phyloP scores from a whole-genome alignment of 2,888 invertebrate genomes.

The Pachymerium ferrugineum region DNA sequence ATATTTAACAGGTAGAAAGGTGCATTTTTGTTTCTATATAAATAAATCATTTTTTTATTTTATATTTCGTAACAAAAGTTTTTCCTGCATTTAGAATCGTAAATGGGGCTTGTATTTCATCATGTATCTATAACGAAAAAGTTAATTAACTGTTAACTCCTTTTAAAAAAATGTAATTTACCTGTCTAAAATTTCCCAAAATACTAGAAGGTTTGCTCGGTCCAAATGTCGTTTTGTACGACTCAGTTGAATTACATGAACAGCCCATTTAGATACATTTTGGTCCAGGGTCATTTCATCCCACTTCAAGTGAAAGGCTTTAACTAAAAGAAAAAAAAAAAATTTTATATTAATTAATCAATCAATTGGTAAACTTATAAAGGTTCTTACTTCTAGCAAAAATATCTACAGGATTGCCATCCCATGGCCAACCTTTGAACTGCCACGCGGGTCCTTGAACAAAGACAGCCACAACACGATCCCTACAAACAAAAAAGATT shows the following conservation, averaged over 20 bases:
- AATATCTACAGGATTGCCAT: slow-evolving; percentile 95
- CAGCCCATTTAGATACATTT: slow-evolving; percentile 96
- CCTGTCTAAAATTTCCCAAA: slow-evolving; percentile 97
- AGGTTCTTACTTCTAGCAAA: slow-evolving; percentile 84
- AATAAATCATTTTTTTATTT: background rate
- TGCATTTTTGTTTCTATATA: background rate
- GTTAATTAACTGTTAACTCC: too few species aligned
- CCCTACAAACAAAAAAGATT: slow-evolving; percentile 48
- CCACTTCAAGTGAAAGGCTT: slow-evolving; percentile 94
- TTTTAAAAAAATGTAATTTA: too few species aligned
- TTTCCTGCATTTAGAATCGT: too few species aligned
- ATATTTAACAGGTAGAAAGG: background rate
- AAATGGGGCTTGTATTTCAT: too few species aligned
- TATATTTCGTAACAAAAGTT: too few species aligned
- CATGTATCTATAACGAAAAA: too few species aligned
- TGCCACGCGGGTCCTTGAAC: slow-evolving; percentile 99
- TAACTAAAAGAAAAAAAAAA: slow-evolving; percentile 59
- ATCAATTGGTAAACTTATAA: background rate
- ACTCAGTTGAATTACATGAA: slow-evolving; percentile 84
- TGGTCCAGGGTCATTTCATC: slow-evolving; percentile 90
- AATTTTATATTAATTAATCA: background rate
- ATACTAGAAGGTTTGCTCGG: slow-evolving; percentile 86
- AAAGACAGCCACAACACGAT: slow-evolving; percentile 95
- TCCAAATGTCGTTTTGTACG: slow-evolving; percentile 93
- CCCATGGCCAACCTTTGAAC: slow-evolving; percentile 99